Base-by-base conservation (phyloP, 2,888 invertebrate species). In the Drosophila setosimentum region DNA sequence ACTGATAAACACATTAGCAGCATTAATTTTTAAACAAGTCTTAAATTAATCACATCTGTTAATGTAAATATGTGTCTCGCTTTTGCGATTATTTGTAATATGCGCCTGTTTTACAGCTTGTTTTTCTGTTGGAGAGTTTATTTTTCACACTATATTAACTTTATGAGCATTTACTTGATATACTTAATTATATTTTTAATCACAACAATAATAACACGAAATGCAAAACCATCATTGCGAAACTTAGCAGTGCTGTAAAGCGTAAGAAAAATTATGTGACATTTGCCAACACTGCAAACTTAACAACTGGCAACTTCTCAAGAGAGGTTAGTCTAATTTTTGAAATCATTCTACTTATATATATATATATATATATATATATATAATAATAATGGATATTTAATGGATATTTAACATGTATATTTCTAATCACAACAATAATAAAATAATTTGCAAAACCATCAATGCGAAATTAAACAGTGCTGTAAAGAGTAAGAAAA, bases 341-440 rank as follows among this genome's bases (percentile, higher is more conserved):
- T 33, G 4, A 45, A 29, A 55, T 27, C 53, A 57, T 42, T 49
- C 51, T 21, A 21, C 45, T 45, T 8, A n/a, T n/a, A n/a, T n/a
- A n/a, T n/a, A n/a, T 21, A 45, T 24, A n/a, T 24, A 16, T 21
- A 62, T 35, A 37, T 50, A 37, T 3, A 35, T 51, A 40, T 2
- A 97, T 91, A 95, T 97, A n/a, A n/a, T n/a, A n/a, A n/a, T n/a
- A n/a, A n/a, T n/a, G n/a, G n/a, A n/a, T n/a, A n/a, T n/a, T n/a
- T n/a, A n/a, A n/a, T n/a, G n/a, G n/a, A 97, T 91, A 95, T 97
- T 59, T 95, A 16, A 21, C 6, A 7, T 2, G 2, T 21, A 24
- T 7, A 16, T 45, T 24, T 24, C 24, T 24, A 16, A 24, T 24
- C 21, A 54, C 27, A 37, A n/a, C 27, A 37, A 35, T 27, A 54